These are phyloP conservation scores for Gephyroberyx darwinii DNA, from an alignment of 2,797 vertebrate genomes.

Conservation along the genomic window DNA sequence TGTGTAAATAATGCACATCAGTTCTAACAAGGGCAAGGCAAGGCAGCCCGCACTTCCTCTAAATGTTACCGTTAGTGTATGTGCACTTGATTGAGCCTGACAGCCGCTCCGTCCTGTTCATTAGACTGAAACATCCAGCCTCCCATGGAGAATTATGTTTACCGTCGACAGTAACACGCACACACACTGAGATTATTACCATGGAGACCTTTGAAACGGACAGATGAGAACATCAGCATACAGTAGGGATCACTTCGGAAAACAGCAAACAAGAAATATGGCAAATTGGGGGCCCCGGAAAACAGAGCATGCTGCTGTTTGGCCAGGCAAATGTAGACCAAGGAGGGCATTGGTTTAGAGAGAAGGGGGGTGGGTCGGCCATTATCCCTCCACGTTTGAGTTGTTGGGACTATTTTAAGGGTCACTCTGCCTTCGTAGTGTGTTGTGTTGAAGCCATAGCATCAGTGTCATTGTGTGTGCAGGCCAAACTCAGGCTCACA, in stretches of 20 bases:
- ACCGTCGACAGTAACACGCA: constrained; percentile 60
- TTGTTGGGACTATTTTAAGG: constrained; percentile 26
- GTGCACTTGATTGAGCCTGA: constrained; percentile 63
- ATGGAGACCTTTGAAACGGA: constrained; percentile 59
- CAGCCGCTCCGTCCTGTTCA: constrained; percentile 68
- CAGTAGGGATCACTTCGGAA: constrained; percentile 30
- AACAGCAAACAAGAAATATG: constrained; percentile 35
- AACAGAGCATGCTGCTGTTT: constrained; percentile 29
- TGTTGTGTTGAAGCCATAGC: not conserved
- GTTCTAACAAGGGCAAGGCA: constrained; percentile 13
- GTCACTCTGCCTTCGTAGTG: constrained; percentile 50
- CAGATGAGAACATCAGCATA: constrained; percentile 19
- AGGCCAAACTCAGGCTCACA: not conserved
- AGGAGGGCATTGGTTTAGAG: not conserved
- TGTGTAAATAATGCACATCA: constrained; percentile 39
- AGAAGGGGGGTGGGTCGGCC: not conserved
- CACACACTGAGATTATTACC: constrained; percentile 72
- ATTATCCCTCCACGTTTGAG: constrained; percentile 16
- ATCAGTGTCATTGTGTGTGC: not conserved
- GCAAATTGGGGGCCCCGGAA: not conserved
- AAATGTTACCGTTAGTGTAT: constrained; percentile 56
- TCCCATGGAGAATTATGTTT: constrained; percentile 67
- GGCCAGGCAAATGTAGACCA: not conserved
- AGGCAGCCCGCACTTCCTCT: constrained; percentile 26
- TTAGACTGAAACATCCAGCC: constrained; percentile 60